Base-by-base conservation (phyloP, 1,140 invertebrate species). In the Ceratitis capitata region DNA sequence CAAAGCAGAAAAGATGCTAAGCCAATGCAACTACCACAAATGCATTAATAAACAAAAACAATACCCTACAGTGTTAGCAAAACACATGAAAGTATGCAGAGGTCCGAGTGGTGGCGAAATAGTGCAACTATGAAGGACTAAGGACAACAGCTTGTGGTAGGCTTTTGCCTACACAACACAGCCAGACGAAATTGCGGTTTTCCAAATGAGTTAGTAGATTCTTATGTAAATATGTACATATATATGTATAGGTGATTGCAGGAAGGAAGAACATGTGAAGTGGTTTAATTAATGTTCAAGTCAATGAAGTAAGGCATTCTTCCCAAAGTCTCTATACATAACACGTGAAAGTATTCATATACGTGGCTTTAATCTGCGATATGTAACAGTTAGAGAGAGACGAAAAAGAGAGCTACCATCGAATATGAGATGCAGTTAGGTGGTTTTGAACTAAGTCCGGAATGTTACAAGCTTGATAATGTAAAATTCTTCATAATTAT, bases 181-280 rank as follows among this genome's bases (percentile, higher is more conserved):
- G 23, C 19, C 23, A 82, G 42, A n/a, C 47, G 14, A 83, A 83
- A 83, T n/a, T 51, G 82, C 10, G 39, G 39, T 45, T 42, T 78
- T 78, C 10, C 42, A 78, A 45, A 78, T 45, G 69, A 35, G 19
- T 83, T 29, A 83, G 51, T 32, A 53, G 82, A 6, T 53, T 83
- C 16, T 45, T 9, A 10, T 19, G 69, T 26, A 85, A 87, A 85
- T 56, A 56, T 53, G 88, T 23, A n/a, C 56, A n/a, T 9, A 23
- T 5, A 23, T 61, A n/a, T n/a, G 12, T 29, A n/a, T n/a, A 47
- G 3, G 35, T 45, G n/a, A 26, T 1, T 12, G 9, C 3, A 47
- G 16, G 32, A 9, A 4, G 32, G n/a, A n/a, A n/a, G 16, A 61
- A 4, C 16, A 10, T 47, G 3, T 78, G 39, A 78, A 78, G 69